Conservation (phyloP, 2,888 invertebrate species). For the Odontocolon sp. region DNA sequence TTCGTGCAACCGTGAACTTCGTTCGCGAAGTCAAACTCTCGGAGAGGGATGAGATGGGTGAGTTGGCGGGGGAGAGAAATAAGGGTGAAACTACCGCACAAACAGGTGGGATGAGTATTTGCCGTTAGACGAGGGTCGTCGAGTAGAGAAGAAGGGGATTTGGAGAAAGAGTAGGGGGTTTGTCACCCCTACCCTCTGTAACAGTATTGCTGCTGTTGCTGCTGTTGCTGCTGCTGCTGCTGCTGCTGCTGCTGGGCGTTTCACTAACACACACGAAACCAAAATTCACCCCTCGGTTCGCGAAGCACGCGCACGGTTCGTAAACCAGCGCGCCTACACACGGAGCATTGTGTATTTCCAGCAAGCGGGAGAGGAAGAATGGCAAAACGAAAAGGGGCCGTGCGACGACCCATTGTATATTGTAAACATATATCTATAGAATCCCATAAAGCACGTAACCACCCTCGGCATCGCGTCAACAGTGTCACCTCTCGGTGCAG, state of each 20-base stretch:
- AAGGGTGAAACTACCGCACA: conserved; percentile 39
- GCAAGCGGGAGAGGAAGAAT: not conserved
- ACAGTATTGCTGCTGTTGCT: conserved; percentile 12
- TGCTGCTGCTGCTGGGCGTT: too few species aligned
- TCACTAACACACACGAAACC: too few species aligned
- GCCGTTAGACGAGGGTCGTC: too few species aligned
- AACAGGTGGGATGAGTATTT: conserved; percentile 51
- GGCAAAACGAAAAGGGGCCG: not conserved
- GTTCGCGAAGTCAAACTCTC: conserved; percentile 33
- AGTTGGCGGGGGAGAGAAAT: conserved; percentile 7
- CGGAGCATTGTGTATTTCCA: not conserved
- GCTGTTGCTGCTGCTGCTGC: too few species aligned
- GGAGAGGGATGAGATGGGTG: conserved; percentile 6
- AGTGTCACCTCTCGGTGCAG: conserved; percentile 1
- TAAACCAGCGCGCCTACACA: too few species aligned
- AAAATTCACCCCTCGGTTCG: too few species aligned
- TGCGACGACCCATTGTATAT: conserved; percentile 2
- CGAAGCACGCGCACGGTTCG: too few species aligned
- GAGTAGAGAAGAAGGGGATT: not conserved
- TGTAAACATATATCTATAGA: not conserved
- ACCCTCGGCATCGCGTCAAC: conserved; percentile 12
- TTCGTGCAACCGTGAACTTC: conserved; percentile 25
- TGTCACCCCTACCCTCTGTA: too few species aligned
- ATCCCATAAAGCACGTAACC: not conserved
- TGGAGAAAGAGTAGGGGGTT: not conserved